Percentiles rank a stretch among this genome's conserved stretches.
phyloP scores from a whole-genome alignment of 2,888 invertebrate genomes.

The Temnothorax ravouxi region DNA sequence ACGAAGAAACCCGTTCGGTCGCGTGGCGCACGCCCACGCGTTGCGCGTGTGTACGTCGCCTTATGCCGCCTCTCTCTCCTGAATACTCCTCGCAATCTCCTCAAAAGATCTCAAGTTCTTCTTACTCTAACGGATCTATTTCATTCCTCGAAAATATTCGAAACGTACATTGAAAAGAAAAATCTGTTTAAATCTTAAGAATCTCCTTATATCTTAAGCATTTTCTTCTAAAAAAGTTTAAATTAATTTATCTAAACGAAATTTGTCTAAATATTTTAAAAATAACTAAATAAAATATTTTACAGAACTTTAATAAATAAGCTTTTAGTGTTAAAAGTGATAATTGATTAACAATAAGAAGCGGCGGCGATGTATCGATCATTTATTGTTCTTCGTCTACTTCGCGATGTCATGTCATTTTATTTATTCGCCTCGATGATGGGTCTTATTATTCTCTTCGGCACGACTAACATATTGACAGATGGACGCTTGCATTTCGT shows the following conservation, averaged over 20 bases:
- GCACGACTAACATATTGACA: constrained; percentile 60
- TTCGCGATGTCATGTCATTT: constrained; percentile 38
- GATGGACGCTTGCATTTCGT: constrained; percentile 61
- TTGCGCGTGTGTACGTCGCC: constrained; percentile 74
- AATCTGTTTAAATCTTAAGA: neutral
- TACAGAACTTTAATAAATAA: neutral
- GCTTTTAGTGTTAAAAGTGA: neutral
- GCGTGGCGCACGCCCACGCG: constrained; percentile 86
- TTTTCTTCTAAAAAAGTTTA: neutral
- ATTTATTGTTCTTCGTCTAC: constrained; percentile 30
- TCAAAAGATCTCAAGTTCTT: constrained; percentile 65
- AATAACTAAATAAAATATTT: neutral
- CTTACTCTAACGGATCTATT: neutral
- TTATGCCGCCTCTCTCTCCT: constrained; percentile 39
- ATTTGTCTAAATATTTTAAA: neutral
- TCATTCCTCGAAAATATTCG: neutral
- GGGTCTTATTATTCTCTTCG: constrained; percentile 66
- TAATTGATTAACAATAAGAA: neutral
- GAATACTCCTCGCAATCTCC: constrained; percentile 64
- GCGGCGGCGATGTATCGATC: neutral
- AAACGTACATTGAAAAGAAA: neutral
- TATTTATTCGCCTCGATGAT: constrained; percentile 58
- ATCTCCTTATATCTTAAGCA: neutral
- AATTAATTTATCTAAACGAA: neutral
- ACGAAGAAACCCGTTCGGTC: constrained; percentile 84